These are phyloP conservation scores for Blastobasis lacticolella DNA, from an alignment of 2,888 invertebrate species.

Conservation along the genomic window DNA sequence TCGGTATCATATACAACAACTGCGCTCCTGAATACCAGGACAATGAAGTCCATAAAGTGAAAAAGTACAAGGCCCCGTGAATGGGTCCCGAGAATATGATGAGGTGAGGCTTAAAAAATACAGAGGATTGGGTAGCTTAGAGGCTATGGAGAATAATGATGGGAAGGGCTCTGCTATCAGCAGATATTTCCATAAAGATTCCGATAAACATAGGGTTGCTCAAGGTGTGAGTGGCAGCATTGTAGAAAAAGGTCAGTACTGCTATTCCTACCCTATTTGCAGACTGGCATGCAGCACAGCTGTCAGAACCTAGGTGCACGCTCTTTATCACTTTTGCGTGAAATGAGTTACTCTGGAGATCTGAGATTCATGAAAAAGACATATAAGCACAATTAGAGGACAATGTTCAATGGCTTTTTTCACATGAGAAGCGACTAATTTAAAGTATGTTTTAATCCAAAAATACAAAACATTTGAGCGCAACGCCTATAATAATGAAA, in stretches of 20 bases:
- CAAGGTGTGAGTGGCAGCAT: slow-evolving; percentile 99
- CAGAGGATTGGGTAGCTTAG: slow-evolving; percentile 98
- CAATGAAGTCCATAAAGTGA: too few species aligned
- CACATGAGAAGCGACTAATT: slow-evolving; percentile 93
- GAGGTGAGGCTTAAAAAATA: slow-evolving; percentile 98
- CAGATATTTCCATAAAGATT: slow-evolving; percentile 88
- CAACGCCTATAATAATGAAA: too few species aligned
- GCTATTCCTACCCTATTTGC: slow-evolving; percentile 95
- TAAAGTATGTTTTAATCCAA: slow-evolving; percentile 53
- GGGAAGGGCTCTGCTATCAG: slow-evolving; percentile 89
- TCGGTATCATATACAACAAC: slow-evolving; percentile 99
- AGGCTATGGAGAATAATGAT: slow-evolving; percentile 97
- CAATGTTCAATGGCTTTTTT: slow-evolving; percentile 97
- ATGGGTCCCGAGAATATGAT: slow-evolving; percentile 99
- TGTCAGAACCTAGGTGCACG: slow-evolving; percentile 96
- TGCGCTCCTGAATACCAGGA: too few species aligned
- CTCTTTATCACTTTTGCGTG: slow-evolving; percentile 77
- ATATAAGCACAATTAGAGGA: slow-evolving; percentile 96
- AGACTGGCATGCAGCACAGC: slow-evolving; percentile 96
- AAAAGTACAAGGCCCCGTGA: slow-evolving; percentile 99
- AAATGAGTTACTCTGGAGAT: slow-evolving; percentile 89
- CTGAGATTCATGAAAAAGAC: slow-evolving; percentile 97
- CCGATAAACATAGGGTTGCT: slow-evolving; percentile 96
- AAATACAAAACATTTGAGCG: too few species aligned
- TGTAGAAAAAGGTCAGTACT: slow-evolving; percentile 98